Evolutionary conservation across 2,113 vertebrate species (phyloP).

Genomic region (Apeltes quadracus): DNA sequence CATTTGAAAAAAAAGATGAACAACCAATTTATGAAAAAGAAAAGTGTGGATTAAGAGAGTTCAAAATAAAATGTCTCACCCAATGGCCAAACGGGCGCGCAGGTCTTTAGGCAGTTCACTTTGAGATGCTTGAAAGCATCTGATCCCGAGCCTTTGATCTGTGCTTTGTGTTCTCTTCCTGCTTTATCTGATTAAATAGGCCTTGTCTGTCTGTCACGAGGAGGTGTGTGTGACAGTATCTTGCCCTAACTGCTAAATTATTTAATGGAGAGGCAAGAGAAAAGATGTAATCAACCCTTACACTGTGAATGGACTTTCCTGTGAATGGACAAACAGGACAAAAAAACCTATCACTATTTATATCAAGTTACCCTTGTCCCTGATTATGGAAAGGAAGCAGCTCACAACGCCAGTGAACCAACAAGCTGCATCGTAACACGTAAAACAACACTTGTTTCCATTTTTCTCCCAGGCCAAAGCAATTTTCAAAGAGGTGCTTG

Average conservation of each 20-base stretch:
- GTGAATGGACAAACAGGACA: slow-evolving; percentile 11
- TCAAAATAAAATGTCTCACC: too few species aligned
- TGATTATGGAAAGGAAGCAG: slow-evolving; percentile 7
- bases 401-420: slow-evolving; percentile 4
- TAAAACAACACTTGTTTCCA: neutral
- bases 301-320: slow-evolving; percentile 35
- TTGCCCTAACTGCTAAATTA: slow-evolving; percentile 66
- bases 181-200: slow-evolving; percentile 39
- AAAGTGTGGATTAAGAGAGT: neutral
- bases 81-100: neutral
- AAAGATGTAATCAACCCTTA: slow-evolving; percentile 37
- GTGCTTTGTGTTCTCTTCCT: slow-evolving; percentile 13
- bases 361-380: slow-evolving; percentile 31
- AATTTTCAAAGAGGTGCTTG: slow-evolving; percentile 65
- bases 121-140: neutral
- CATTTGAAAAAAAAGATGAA: neutral
- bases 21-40: neutral
- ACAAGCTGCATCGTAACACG: neutral
- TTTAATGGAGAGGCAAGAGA: slow-evolving; percentile 48
- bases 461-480: slow-evolving; percentile 73
- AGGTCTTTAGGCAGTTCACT: neutral
- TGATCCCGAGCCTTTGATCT: neutral
- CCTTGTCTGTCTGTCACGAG: slow-evolving; percentile 38
- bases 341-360: neutral
- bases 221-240: slow-evolving; percentile 39